Conservation (phyloP, 2,113 vertebrate genomes). For the Gopherus evgoodei region DNA sequence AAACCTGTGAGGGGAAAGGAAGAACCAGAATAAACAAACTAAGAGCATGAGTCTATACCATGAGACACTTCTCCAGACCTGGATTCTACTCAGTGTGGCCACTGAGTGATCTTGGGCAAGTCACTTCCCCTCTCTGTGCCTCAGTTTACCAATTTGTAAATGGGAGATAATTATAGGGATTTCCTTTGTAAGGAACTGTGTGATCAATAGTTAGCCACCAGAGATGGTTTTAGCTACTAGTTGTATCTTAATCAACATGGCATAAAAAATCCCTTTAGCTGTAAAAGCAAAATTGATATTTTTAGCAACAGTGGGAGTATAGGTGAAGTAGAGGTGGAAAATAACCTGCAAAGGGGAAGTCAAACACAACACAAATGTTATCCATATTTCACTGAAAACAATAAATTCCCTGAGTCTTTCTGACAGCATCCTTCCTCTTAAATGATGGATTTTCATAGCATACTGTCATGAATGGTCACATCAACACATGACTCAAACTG, state of each 20-base stretch:
- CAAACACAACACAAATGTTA: background rate
- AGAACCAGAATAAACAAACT: background rate
- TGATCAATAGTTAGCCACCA: background rate
- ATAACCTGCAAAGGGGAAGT: conserved; percentile 4
- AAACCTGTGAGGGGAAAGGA: background rate
- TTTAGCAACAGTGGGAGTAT: background rate
- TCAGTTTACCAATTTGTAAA: background rate
- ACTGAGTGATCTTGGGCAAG: background rate
- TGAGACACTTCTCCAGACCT: background rate
- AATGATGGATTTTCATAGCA: conserved; percentile 21
- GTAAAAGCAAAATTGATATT: background rate
- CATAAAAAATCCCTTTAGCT: background rate
- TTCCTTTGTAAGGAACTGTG: background rate
- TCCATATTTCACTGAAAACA: conserved; percentile 23
- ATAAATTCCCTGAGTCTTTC: background rate
- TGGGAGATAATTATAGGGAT: accelerated
- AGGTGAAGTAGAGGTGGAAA: conserved; percentile 27
- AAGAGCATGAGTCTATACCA: background rate
- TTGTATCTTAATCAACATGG: background rate
- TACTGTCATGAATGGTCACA: background rate
- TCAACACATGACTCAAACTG: conserved; percentile 26
- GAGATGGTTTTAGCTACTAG: background rate
- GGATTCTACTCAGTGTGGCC: accelerated
- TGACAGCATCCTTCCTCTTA: conserved; percentile 33
- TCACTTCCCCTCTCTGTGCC: background rate